Evolutionary conservation across 2,113 vertebrate species (phyloP).

Genomic region (Scolopax mira): DNA sequence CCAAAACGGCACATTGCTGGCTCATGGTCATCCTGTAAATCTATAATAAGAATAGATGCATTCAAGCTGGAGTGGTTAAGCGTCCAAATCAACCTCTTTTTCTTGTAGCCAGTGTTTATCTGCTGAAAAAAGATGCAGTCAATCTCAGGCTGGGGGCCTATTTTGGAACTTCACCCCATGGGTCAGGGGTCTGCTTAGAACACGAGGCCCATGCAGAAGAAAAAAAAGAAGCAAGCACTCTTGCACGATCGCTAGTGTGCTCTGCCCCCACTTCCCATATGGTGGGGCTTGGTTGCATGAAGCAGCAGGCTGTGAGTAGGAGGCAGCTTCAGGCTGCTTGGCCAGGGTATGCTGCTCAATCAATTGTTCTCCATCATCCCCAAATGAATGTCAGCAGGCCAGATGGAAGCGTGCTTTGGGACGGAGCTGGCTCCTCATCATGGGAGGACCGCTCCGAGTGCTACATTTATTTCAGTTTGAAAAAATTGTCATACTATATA

Average conservation of each 20-base stretch:
- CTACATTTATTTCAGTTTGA: not conserved
- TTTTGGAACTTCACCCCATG: not conserved
- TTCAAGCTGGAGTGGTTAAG: not conserved
- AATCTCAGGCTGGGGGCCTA: not conserved
- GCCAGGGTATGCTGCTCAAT: not conserved
- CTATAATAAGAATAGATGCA: not conserved
- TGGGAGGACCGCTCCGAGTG: not conserved
- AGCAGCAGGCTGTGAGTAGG: conserved; percentile 29
- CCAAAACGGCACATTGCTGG: too few species aligned
- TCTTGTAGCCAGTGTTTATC: not conserved
- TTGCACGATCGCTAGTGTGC: accelerated
- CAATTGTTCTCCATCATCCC: not conserved
- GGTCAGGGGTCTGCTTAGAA: not conserved
- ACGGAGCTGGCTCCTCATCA: not conserved
- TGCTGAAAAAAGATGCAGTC: not conserved
- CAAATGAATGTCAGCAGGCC: not conserved
- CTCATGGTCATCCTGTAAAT: too few species aligned
- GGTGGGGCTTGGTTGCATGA: not conserved
- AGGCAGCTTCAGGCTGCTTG: conserved; percentile 26
- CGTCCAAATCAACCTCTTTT: not conserved
- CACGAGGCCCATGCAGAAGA: not conserved
- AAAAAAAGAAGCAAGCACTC: not conserved
- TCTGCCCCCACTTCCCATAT: conserved; percentile 35
- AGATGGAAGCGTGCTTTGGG: not conserved
- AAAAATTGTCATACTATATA: not conserved